A percentile compares a stretch with the other conserved stretches of the same genome.
These are phyloP conservation scores for Eriosoma lanigerum DNA, from an alignment of 1,140 invertebrate species.

Conservation along the genomic window DNA sequence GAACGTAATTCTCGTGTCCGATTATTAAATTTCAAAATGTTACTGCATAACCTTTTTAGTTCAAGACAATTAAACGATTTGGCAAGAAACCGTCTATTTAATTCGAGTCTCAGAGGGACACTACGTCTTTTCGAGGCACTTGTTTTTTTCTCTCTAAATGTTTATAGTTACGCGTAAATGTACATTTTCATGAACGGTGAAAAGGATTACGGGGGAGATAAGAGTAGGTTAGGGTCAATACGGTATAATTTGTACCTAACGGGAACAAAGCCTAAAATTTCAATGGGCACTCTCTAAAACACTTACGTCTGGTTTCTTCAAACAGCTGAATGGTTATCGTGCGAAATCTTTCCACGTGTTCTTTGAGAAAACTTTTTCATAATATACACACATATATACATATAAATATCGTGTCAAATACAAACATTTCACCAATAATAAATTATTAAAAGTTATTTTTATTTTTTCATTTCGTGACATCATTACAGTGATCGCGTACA, in stretches of 20 bases:
- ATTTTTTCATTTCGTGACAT: too few species aligned
- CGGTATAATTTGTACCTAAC: background rate
- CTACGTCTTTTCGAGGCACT: too few species aligned
- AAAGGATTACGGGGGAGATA: background rate
- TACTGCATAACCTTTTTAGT: background rate
- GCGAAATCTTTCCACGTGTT: slow-evolving; percentile 7
- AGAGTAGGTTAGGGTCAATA: background rate
- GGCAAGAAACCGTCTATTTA: background rate
- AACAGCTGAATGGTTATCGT: background rate
- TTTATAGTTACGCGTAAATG: background rate
- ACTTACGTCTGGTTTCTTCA: background rate
- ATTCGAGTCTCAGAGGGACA: background rate
- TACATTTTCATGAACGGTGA: background rate
- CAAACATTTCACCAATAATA: too few species aligned
- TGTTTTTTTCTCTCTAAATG: background rate
- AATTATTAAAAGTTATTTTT: too few species aligned
- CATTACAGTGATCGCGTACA: too few species aligned
- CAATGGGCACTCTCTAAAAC: background rate
- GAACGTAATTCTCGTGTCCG: background rate
- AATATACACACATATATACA: too few species aligned
- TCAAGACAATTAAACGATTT: background rate
- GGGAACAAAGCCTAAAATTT: background rate
- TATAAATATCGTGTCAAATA: too few species aligned
- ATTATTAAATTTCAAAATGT: background rate
- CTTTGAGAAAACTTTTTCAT: too few species aligned